These are phyloP conservation scores for Hermodice carunculata DNA, from an alignment of 2,888 invertebrate species.

Conservation along the genomic window DNA sequence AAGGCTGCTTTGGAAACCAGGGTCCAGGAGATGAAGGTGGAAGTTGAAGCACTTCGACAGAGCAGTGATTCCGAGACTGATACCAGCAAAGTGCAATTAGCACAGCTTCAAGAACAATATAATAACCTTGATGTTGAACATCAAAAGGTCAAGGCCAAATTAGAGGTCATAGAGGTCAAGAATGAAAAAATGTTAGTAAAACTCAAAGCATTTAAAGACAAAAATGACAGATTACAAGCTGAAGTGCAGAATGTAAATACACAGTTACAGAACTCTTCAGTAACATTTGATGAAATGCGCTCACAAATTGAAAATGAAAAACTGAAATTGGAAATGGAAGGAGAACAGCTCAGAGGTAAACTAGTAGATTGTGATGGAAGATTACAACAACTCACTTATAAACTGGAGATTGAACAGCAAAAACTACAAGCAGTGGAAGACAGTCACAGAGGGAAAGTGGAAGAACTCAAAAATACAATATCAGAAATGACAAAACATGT, in stretches of 20 bases:
- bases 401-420: conserved; percentile 9
- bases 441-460: too few relatives aligned
- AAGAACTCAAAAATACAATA: too few relatives aligned
- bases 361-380: conserved; percentile 7
- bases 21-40: background rate
- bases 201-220: conserved; percentile 83
- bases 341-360: conserved; percentile 15
- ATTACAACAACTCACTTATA: conserved; percentile 7
- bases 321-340: conserved; percentile 10
- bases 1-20: background rate
- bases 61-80: conserved; percentile 1
- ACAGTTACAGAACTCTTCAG: background rate
- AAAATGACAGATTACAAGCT: conserved; percentile 65
- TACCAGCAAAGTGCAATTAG: background rate
- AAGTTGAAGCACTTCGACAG: conserved; percentile 2
- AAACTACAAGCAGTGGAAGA: background rate
- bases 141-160: conserved; percentile 32
- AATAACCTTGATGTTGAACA: conserved; percentile 5
- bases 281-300: conserved; percentile 4
- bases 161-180: conserved; percentile 72
- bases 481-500: too few relatives aligned
- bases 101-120: conserved; percentile 1
- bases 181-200: conserved; percentile 85
- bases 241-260: conserved; percentile 26
- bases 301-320: conserved; percentile 22